phyloP scores from a whole-genome alignment of 2,113 vertebrate species.

The Lycocorax pyrrhopterus region DNA sequence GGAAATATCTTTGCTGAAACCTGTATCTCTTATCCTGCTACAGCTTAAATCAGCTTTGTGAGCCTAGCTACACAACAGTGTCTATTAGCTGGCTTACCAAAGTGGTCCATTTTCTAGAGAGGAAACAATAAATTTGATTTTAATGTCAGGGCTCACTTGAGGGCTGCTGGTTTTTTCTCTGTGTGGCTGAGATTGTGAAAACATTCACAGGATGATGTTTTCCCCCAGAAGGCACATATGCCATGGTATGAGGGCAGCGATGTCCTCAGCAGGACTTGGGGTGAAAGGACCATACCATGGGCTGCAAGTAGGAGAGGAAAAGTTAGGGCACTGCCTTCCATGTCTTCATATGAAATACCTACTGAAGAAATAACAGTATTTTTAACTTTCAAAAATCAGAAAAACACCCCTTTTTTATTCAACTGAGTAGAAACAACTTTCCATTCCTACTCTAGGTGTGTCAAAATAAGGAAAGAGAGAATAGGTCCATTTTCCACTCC shows the following conservation, averaged over 20 bases:
- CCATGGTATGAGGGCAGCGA: not conserved
- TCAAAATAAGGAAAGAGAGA: not conserved
- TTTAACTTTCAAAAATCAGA: not conserved
- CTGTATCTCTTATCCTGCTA: not conserved
- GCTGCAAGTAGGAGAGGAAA: not conserved
- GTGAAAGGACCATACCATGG: not conserved
- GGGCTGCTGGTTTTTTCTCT: not conserved
- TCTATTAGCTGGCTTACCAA: not conserved
- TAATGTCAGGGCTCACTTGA: not conserved
- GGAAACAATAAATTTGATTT: slow-evolving; percentile 8
- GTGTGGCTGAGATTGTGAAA: not conserved
- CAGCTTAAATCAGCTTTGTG: not conserved
- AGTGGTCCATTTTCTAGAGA: not conserved
- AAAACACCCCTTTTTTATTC: not conserved
- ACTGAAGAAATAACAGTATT: not conserved
- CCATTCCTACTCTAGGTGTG: not conserved
- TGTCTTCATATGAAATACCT: not conserved
- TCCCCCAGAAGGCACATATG: not conserved
- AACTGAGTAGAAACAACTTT: not conserved
- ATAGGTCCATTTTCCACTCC: not conserved
- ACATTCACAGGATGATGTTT: not conserved
- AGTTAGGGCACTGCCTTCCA: not conserved
- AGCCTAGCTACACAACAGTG: not conserved
- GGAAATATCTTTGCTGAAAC: not conserved
- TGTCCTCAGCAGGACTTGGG: not conserved